Conservation (phyloP, 2,797 vertebrate species). For the Acomys russatus region DNA sequence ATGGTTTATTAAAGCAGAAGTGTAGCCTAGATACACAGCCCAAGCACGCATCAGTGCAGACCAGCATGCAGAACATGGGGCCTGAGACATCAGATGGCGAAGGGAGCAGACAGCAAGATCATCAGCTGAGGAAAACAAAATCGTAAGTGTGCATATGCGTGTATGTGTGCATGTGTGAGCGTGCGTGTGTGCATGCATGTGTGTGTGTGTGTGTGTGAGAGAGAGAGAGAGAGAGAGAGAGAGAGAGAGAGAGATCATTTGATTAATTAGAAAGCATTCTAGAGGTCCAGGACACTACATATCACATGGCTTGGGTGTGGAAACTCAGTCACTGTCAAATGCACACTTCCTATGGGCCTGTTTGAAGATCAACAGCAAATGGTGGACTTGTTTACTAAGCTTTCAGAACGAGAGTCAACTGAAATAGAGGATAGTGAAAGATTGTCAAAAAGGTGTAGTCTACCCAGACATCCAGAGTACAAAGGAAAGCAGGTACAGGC, state of each 20-base stretch:
- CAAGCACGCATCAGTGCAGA: neutral
- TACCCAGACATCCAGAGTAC: neutral
- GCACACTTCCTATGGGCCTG: accelerated
- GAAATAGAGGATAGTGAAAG: slow-evolving; percentile 16
- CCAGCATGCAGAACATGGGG: neutral
- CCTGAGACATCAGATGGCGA: neutral
- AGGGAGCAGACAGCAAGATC: neutral
- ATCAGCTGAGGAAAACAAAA: neutral
- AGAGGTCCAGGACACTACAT: neutral
- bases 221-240: no score
- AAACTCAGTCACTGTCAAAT: neutral
- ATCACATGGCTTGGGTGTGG: no score
- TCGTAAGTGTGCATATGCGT: neutral
- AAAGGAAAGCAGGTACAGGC: slow-evolving; percentile 31
- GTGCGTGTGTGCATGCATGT: no score
- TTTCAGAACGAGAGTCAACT: neutral
- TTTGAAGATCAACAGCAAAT: neutral
- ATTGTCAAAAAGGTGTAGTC: neutral
- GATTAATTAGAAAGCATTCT: neutral
- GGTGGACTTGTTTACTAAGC: neutral
- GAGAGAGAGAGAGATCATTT: no score
- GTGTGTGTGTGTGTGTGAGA: no score
- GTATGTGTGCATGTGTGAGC: no score
- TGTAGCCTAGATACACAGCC: neutral
- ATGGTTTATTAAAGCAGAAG: accelerated